Evolutionary conservation across 2,888 invertebrate species (phyloP), one percentile per base, ranked within the genome.

Genomic region (Lasioglossum zephyrum): DNA sequence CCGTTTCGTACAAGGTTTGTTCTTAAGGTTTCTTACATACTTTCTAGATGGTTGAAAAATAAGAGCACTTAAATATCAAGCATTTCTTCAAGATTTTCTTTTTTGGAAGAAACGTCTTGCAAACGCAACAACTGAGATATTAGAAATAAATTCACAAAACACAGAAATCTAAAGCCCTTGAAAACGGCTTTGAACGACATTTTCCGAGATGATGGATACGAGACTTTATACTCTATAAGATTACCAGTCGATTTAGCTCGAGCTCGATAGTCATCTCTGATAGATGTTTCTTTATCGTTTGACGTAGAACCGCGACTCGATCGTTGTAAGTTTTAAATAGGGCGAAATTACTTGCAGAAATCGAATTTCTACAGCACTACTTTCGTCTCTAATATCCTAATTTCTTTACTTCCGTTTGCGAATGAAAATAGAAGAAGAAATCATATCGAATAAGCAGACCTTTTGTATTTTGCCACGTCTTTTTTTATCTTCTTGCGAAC

Each of bases 401-500:
- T 18, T 66, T 69, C 4, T 47, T 36, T 31, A 31, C 18, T 31
- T 36, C 36, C 3, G 2, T 36, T 36, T 49, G 73, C 31, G 39
- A 63, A 69, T 69, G n/a, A 81, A 77, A 63, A 16, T 57, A 57
- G 47, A 44, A n/a, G 39, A 16, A 11, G 41, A 72, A 72, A 53
- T 6, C 5, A 49, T 57, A 73, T n/a, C 31, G 60, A 73, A 31
- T 11, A 31, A 22, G 47, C 53, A 47, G 66, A 36, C 31, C 41
- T 22, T 73, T 16, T 53, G 16, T 47, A 26, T 41, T 36, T 36
- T 36, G 3, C 36, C 36, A 36, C 36, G 36, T 36, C 31, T 31
- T 31, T 31, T 36, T 36, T 73, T 57, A 57, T 57, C 70, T 66
- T 53, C 77, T 73, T 60, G 57, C 81, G 72, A 69, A 47, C 82